phyloP scores from a whole-genome alignment of 1,140 invertebrate species.

The Aphelinus atriplicis region DNA sequence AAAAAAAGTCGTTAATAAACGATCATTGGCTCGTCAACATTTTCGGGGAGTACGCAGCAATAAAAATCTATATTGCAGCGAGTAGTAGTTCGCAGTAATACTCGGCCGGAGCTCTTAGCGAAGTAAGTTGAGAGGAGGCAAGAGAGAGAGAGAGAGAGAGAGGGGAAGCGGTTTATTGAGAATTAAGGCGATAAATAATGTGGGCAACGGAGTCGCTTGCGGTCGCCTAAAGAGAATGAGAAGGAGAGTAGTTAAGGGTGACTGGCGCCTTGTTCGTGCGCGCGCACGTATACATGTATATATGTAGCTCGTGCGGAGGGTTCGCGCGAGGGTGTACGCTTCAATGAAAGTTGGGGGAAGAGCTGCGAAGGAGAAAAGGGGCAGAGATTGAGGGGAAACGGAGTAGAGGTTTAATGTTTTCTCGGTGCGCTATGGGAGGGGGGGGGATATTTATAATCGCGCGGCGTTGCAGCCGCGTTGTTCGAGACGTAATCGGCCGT shows the following conservation, averaged over 20 bases:
- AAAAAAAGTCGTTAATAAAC: no score
- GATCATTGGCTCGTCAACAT: no score
- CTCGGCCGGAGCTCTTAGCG: conserved; percentile 44
- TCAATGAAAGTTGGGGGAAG: neutral
- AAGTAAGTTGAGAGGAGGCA: neutral
- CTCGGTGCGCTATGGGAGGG: no score
- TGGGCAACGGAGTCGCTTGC: conserved; percentile 43
- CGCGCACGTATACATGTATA: no score
- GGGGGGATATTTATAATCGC: no score
- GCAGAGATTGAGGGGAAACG: conserved; percentile 34
- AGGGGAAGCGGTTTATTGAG: conserved; percentile 59
- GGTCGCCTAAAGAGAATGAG: neutral
- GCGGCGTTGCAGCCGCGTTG: no score
- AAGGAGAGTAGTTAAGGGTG: neutral
- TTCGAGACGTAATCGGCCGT: no score
- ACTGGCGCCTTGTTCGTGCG: conserved; percentile 11
- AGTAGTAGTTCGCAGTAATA: conserved; percentile 52
- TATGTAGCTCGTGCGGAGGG: neutral
- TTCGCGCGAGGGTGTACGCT: neutral
- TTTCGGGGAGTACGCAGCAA: no score
- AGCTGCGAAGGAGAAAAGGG: conserved; percentile 32
- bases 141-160: neutral
- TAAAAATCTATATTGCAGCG: no score
- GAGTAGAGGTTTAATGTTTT: no score
- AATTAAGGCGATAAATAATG: conserved; percentile 62